Evolutionary conservation across 1,140 invertebrate genomes (phyloP), one percentile per base, ranked within the genome.

Genomic region (Heliconius himera): DNA sequence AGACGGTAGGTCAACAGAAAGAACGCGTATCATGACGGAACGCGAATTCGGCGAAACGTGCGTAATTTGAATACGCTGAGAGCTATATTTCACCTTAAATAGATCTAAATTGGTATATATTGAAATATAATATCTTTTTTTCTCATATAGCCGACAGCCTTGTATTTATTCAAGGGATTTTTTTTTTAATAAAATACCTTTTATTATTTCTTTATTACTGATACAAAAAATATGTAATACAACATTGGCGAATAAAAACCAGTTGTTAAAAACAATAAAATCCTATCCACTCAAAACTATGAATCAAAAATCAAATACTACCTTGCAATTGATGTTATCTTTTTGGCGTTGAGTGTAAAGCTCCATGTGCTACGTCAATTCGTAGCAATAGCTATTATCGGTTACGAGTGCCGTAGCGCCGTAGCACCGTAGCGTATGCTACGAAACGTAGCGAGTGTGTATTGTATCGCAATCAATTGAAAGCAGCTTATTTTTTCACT

Each of bases 1-100:
- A 84, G 81, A 82, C 73, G 56, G 74, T 74, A 81, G 79, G 83
- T 84, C 83, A 84, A 84, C 80, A 82, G 73, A 83, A 81, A 79
- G 74, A 73, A 73, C 74, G 78, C 82, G 73, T 84, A 81, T 84
- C 79, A 79, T 84, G 73, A 78, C 77, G 73, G 74, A 82, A 74
- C 73, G 71, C 41, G 66, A 73, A 82, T 76, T 81, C 73, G 66
- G 77, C 70, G 82, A 75, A 74, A 70, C 80, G 70, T 66, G 60
- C 60, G 60, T 82, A 54, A 84, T 84, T 84, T 78, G 75, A 75
- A 74, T 78, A 51, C 60, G 60, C 41, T 51, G 29, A n/a, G 38
- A 22, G 41, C 38, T 74, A 26, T 38, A 76, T 66, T 76, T 70
- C 41, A 76, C 60, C 54, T 66, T 54, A 70, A 76, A 76, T 76